A percentile compares a stretch with the other conserved stretches of the same genome.
Evolutionary conservation across 2,797 vertebrate genomes (phyloP).

Genomic region (Mionectes olivaceus): DNA sequence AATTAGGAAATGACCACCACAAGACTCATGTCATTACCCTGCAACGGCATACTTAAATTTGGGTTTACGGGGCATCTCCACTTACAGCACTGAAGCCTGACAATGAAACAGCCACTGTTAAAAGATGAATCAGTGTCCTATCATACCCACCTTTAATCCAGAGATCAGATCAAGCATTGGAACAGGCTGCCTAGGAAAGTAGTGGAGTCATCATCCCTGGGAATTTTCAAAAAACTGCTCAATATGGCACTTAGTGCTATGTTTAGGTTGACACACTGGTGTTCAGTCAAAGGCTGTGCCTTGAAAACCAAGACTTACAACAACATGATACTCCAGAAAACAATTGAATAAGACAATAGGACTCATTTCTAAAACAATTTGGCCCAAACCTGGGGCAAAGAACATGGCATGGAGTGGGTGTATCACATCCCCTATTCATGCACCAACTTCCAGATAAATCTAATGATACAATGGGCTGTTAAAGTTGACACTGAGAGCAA

Average conservation of each 20-base stretch:
- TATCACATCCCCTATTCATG: neutral
- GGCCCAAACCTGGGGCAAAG: neutral
- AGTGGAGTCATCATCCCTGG: neutral
- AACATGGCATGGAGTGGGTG: neutral
- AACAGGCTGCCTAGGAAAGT: neutral
- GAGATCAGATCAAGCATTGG: neutral
- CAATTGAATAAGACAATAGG: neutral
- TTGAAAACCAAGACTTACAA: neutral
- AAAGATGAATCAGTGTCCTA: neutral
- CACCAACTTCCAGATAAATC: neutral
- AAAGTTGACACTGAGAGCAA: neutral
- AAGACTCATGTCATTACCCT: neutral
- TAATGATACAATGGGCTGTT: neutral
- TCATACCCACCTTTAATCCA: neutral
- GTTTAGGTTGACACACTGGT: neutral
- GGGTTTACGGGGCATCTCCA: neutral
- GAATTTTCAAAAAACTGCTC: neutral
- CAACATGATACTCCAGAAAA: neutral
- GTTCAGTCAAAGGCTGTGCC: neutral
- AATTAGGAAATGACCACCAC: neutral
- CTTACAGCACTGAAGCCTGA: neutral
- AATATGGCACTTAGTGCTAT: neutral
- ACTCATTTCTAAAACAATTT: neutral
- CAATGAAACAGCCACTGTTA: neutral
- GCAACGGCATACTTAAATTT: neutral